Conservation (phyloP, 2,888 invertebrate genomes). For the Drosophila falleni region DNA sequence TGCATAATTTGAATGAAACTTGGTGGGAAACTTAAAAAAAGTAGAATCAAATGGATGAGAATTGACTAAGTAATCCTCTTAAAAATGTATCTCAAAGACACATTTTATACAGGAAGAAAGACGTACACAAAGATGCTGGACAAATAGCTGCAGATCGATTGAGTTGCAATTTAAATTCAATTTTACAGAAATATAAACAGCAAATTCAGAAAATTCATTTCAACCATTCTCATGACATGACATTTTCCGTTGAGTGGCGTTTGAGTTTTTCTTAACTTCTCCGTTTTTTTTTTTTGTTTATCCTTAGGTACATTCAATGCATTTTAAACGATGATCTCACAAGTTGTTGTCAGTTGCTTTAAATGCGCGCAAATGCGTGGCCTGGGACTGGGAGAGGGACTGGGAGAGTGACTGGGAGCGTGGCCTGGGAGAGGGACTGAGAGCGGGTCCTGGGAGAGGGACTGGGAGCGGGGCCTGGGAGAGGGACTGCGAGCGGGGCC, state of each 20-base stretch:
- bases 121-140: constrained; percentile 21
- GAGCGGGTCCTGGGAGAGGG: no score
- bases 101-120: constrained; percentile 13
- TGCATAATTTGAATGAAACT: constrained; percentile 57
- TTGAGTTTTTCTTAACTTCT: constrained; percentile 3
- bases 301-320: constrained; percentile 17
- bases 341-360: constrained; percentile 4
- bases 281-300: neutral
- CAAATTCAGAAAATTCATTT: constrained; percentile 17
- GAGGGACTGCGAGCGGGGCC: no score
- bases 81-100: constrained; percentile 32
- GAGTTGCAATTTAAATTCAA: constrained; percentile 68
- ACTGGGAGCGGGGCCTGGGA: no score
- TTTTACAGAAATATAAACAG: constrained; percentile 59
- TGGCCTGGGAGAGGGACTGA: no score
- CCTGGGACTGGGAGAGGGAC: no score
- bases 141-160: constrained; percentile 50
- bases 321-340: constrained; percentile 17
- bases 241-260: constrained; percentile 8
- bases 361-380: no score
- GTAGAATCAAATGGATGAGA: constrained; percentile 1
- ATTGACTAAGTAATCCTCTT: constrained; percentile 41
- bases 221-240: constrained; percentile 17
- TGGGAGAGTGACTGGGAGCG: no score
- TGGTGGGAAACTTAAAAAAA: neutral